These are phyloP conservation scores for Folsomia candida DNA, from an alignment of 2,888 invertebrate genomes.

Conservation along the genomic window DNA sequence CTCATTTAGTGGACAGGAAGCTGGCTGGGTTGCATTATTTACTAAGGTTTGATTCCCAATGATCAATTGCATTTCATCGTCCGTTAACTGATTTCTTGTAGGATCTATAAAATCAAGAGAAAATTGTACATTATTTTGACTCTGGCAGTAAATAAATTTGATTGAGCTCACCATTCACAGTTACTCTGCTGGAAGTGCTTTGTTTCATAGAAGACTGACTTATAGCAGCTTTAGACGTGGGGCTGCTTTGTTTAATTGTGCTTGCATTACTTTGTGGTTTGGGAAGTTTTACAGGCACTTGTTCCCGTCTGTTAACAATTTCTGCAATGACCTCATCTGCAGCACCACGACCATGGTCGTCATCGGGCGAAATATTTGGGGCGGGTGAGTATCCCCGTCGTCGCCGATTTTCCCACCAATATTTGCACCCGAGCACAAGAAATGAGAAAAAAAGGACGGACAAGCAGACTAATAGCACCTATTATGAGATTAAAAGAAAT, in stretches of 20 bases:
- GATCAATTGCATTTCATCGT: too few species aligned
- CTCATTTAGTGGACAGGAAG: neutral
- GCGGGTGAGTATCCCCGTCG: neutral
- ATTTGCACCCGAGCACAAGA: neutral
- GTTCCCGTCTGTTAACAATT: neutral
- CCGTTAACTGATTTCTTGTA: too few species aligned
- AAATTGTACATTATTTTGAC: too few species aligned
- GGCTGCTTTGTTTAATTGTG: neutral
- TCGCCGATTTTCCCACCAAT: neutral
- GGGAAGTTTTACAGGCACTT: neutral
- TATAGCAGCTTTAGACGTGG: neutral
- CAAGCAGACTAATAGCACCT: neutral
- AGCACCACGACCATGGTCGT: neutral
- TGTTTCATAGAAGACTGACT: neutral
- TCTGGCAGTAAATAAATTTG: too few species aligned
- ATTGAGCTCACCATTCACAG: too few species aligned
- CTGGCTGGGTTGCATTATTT: neutral
- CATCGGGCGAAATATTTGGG: neutral
- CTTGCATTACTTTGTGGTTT: too few species aligned
- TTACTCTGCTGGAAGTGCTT: neutral
- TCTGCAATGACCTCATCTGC: neutral
- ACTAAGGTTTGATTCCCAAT: too few species aligned
- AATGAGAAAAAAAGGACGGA: neutral
- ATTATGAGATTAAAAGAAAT: neutral
- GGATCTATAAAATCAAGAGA: too few species aligned